These are phyloP conservation scores for Ichneumoninae sp. DNA, from an alignment of 2,888 invertebrate species.

Conservation along the genomic window DNA sequence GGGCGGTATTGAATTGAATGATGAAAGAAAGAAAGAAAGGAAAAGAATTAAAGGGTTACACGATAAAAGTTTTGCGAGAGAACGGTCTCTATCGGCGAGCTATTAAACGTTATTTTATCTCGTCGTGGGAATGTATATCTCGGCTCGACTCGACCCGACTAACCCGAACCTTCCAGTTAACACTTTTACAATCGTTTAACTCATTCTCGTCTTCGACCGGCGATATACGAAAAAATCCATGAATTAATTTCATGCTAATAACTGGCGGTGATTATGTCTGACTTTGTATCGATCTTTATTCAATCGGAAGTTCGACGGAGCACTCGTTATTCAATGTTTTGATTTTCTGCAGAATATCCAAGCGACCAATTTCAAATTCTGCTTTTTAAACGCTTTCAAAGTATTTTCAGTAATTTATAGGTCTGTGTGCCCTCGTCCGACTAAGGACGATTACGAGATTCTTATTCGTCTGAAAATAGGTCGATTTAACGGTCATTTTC, in stretches of 20 bases:
- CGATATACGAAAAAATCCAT: constrained; percentile 34
- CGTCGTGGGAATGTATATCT: constrained; percentile 46
- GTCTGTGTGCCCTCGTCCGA: too few species aligned
- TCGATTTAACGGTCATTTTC: too few species aligned
- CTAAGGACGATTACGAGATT: too few species aligned
- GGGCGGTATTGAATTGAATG: constrained; percentile 10
- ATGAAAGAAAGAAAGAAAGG: neutral
- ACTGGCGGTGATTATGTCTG: constrained; percentile 12
- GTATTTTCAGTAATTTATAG: too few species aligned
- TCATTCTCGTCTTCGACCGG: constrained; percentile 3
- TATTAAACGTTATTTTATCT: constrained; percentile 52
- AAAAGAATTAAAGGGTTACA: constrained; percentile 44
- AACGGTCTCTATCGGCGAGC: constrained; percentile 41
- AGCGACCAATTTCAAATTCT: neutral
- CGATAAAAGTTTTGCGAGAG: constrained; percentile 50
- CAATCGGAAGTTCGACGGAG: neutral
- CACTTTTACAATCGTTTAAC: neutral
- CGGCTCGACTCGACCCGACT: constrained; percentile 3
- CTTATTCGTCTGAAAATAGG: too few species aligned
- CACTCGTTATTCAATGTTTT: neutral
- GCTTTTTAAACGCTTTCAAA: too few species aligned
- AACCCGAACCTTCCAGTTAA: constrained; percentile 10
- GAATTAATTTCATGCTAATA: constrained; percentile 52
- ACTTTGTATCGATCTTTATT: neutral
- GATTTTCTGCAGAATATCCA: neutral